These are phyloP conservation scores for Xiphorhynchus erythropygius DNA, from an alignment of 2,797 vertebrate species.

Conservation along the genomic window DNA sequence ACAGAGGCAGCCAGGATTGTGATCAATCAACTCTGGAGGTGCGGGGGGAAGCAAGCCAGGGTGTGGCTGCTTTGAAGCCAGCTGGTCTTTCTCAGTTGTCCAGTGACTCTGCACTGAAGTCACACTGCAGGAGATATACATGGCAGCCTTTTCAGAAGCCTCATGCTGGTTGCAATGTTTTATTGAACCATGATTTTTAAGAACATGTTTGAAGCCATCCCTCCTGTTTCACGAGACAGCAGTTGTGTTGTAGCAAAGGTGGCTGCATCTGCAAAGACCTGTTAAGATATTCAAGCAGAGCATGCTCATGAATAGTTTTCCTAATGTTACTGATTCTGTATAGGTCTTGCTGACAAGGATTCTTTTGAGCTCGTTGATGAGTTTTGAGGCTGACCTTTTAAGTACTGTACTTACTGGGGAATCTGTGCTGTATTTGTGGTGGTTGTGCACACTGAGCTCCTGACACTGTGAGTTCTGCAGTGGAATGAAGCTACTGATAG, in stretches of 20 bases:
- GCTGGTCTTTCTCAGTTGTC: not conserved
- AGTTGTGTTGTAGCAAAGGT: not conserved
- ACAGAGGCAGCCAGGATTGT: not conserved
- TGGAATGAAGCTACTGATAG: not conserved
- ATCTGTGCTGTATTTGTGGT: not conserved
- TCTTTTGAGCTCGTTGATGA: not conserved
- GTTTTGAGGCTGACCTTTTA: not conserved
- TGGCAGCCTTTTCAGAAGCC: not conserved
- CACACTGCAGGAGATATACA: not conserved
- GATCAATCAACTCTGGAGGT: rapidly evolving
- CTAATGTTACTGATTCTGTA: not conserved
- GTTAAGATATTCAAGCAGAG: not conserved
- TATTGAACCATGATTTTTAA: not conserved
- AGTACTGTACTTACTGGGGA: not conserved
- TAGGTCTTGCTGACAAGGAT: not conserved
- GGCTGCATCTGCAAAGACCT: not conserved
- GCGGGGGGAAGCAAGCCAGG: not conserved
- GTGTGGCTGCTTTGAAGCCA: not conserved
- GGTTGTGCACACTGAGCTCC: not conserved
- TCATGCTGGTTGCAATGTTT: not conserved
- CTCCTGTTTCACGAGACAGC: not conserved
- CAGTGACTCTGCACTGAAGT: not conserved
- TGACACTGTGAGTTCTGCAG: not conserved
- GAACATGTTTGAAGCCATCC: not conserved
- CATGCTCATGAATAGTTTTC: not conserved